Percentiles rank a stretch among this genome's conserved stretches.
phyloP scores from a whole-genome alignment of 2,113 vertebrate species.

The Prolemur simus region DNA sequence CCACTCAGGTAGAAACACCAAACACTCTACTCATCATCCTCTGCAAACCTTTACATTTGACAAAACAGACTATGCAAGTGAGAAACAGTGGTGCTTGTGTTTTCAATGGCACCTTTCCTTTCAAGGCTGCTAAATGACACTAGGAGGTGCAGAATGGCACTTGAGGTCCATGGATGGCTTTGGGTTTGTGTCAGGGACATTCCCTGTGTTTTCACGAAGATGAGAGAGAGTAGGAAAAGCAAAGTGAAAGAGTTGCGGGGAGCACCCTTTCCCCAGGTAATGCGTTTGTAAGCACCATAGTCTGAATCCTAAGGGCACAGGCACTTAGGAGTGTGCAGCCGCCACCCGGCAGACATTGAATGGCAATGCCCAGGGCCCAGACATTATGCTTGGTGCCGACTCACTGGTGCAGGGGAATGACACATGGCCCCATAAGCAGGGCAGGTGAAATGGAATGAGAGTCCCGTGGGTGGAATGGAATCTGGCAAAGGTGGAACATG shows the following conservation, averaged over 20 bases:
- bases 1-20: background rate
- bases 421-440: background rate
- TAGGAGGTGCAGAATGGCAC: background rate
- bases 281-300: background rate
- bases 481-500: background rate
- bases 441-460: background rate
- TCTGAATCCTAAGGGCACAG: background rate
- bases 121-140: background rate
- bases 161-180: background rate
- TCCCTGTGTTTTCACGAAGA: background rate
- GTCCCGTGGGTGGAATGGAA: background rate
- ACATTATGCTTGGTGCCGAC: background rate
- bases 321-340: accelerated
- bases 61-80: background rate
- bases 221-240: background rate
- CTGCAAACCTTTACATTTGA: background rate
- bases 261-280: background rate
- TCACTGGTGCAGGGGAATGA: background rate
- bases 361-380: background rate
- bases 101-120: background rate
- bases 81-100: background rate
- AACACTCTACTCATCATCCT: background rate
- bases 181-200: background rate
- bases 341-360: background rate
- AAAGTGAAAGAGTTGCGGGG: background rate